Base-by-base conservation (phyloP, 2,797 vertebrate species). In the Paedocypris micromegethes region DNA sequence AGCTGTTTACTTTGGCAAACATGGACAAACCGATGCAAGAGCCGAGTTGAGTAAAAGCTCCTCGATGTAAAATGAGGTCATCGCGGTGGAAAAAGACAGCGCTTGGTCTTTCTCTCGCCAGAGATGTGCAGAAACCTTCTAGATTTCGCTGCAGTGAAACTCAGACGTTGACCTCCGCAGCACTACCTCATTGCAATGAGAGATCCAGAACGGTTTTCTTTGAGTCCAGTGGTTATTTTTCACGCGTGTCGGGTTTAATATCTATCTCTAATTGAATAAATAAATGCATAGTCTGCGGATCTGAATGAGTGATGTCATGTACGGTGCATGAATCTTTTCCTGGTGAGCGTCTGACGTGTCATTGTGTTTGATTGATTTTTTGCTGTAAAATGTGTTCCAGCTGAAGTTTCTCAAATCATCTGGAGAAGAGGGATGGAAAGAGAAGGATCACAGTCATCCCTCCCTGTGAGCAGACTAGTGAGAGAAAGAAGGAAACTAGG, bases 21-120 rank as follows among this genome's bases (percentile, higher is more conserved):
- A 51, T 6, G 5, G 40, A 40, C 57, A 52, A 65, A 69, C 55
- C 74, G 74, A 55, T 72, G 53, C 57, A 59, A 61, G 72, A 74
- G 59, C n/a, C 42, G 56, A 74, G 68, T 66, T 76, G 66, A 52
- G 65, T 62, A 75, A 69, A 72, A 67, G 53, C 58, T 75, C 61
- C 65, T 54, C 77, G 23, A 1, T 23, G 23, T 55, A 58, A 74
- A 72, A 78, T 81, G 70, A 79, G 64, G 68, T 79, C 76, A 81
- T 65, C 53, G 44, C 62, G 72, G 72, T 75, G 76, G 77, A 79
- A 79, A 75, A 74, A 73, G 67, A 45, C 72, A 72, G 57, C 72
- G 52, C 69, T 73, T 77, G 67, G 71, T 72, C 23, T 52, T 53
- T 78, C 72, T 75, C 5, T 41, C 75, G 75, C 74, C 72, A 66